A percentile compares a stretch with the other conserved stretches of the same genome.
Conservation (phyloP, 2,113 vertebrate genomes). For the Mesembrinibis cayennensis region DNA sequence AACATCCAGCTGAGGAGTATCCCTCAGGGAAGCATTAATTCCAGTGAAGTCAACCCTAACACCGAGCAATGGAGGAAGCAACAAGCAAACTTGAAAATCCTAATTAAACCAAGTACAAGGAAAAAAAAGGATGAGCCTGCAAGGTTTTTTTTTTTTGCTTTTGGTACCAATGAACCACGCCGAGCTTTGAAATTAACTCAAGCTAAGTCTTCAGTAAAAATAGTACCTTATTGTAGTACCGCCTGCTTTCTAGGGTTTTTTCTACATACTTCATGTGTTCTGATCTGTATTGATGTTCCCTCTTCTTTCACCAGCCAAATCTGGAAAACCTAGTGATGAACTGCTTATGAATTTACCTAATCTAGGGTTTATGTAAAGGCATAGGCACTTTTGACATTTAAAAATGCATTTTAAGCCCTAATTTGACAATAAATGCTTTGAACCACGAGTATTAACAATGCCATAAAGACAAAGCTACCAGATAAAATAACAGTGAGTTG, state of each 20-base stretch:
- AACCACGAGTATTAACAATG: constrained; percentile 22
- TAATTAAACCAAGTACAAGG: background rate
- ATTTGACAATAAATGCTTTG: constrained; percentile 49
- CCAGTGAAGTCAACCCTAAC: background rate
- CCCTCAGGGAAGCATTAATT: background rate
- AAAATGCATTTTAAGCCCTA: constrained; percentile 52
- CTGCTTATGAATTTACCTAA: background rate
- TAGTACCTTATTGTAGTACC: background rate
- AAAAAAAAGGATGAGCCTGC: background rate
- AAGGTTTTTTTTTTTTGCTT: too few relatives aligned
- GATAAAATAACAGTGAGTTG: background rate
- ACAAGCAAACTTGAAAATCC: background rate
- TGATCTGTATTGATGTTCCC: background rate
- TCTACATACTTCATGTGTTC: background rate
- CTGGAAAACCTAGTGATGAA: background rate
- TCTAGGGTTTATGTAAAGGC: background rate
- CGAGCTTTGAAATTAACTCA: background rate
- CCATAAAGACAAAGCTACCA: constrained; percentile 3
- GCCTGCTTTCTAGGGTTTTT: background rate
- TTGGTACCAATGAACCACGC: background rate
- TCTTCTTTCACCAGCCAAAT: background rate
- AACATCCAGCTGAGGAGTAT: background rate
- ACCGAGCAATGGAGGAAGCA: background rate
- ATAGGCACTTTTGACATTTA: background rate
- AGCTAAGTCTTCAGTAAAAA: background rate